phyloP scores from a whole-genome alignment of 2,113 vertebrate genomes.

The Pseudopodoces humilis region DNA sequence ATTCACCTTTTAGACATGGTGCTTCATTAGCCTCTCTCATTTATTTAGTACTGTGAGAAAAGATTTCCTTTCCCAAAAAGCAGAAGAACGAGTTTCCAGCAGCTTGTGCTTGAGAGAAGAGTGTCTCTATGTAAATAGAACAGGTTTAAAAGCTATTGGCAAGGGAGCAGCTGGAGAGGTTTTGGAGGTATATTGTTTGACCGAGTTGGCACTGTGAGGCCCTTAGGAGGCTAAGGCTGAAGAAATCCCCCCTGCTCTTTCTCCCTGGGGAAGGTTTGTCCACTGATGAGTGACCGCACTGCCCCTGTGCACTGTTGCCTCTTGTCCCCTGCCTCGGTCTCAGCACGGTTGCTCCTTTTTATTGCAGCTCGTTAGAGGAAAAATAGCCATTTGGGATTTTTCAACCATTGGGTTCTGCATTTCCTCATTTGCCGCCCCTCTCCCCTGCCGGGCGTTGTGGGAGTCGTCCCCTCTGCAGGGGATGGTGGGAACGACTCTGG shows the following conservation, averaged over 20 bases:
- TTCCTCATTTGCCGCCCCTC: slow-evolving; percentile 1
- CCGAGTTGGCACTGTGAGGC: background rate
- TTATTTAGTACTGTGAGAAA: slow-evolving; percentile 63
- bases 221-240: background rate
- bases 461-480: slow-evolving; percentile 74
- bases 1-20: slow-evolving; percentile 63
- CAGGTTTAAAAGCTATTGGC: slow-evolving; percentile 49
- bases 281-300: accelerated
- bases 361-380: slow-evolving; percentile 5
- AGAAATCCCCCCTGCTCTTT: background rate
- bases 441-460: slow-evolving; percentile 78
- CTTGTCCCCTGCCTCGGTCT: background rate
- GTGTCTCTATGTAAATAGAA: slow-evolving; percentile 38
- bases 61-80: slow-evolving; percentile 53
- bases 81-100: slow-evolving; percentile 49
- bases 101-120: slow-evolving; percentile 20
- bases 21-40: slow-evolving; percentile 48
- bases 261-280: background rate
- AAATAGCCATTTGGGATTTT: slow-evolving; percentile 18
- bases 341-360: slow-evolving; percentile 19
- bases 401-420: slow-evolving; percentile 49
- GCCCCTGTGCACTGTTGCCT: background rate
- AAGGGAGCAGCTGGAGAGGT: slow-evolving; percentile 14
- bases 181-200: slow-evolving; percentile 40
- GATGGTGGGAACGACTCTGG: slow-evolving; percentile 79